A percentile compares a stretch with the other conserved stretches of the same genome.
These are phyloP conservation scores for Phenganax stokvisi DNA, from an alignment of 92 coral and sea anemone genomes.

Conservation along the genomic window DNA sequence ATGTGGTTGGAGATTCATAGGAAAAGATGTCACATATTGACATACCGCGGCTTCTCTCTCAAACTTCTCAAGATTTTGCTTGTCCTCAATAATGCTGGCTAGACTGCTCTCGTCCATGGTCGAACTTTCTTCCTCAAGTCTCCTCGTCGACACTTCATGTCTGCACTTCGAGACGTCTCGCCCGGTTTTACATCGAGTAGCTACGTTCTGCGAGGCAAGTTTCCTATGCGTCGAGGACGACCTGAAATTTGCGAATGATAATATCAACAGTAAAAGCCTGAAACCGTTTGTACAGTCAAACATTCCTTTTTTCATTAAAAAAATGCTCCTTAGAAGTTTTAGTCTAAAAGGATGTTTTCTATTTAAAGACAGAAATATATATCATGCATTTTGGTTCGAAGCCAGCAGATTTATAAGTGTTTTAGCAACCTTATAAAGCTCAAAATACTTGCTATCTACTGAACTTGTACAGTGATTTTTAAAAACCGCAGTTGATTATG, in stretches of 20 bases:
- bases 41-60: constrained; percentile 71
- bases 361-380: too few relatives aligned
- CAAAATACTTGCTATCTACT: too few relatives aligned
- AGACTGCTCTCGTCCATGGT: constrained; percentile 49
- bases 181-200: constrained; percentile 1
- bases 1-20: too few relatives aligned
- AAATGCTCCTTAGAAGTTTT: too few relatives aligned
- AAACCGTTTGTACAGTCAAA: not conserved
- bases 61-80: constrained; percentile 58
- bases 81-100: constrained; percentile 59
- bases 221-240: constrained; percentile 4
- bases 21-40: not conserved
- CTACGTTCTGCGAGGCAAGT: not conserved
- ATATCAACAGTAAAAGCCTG: not conserved
- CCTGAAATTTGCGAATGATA: not conserved
- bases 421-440: too few relatives aligned
- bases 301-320: too few relatives aligned
- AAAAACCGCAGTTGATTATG: too few relatives aligned
- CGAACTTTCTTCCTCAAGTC: constrained; percentile 22
- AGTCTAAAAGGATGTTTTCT: too few relatives aligned
- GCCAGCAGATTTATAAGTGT: too few relatives aligned
- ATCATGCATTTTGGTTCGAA: too few relatives aligned
- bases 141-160: not conserved
- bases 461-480: too few relatives aligned
- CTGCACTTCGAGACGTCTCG: not conserved